A percentile compares a stretch with the other conserved stretches of the same genome.
Conservation (phyloP, 2,888 invertebrate genomes). For the Phorcus lineatus region DNA sequence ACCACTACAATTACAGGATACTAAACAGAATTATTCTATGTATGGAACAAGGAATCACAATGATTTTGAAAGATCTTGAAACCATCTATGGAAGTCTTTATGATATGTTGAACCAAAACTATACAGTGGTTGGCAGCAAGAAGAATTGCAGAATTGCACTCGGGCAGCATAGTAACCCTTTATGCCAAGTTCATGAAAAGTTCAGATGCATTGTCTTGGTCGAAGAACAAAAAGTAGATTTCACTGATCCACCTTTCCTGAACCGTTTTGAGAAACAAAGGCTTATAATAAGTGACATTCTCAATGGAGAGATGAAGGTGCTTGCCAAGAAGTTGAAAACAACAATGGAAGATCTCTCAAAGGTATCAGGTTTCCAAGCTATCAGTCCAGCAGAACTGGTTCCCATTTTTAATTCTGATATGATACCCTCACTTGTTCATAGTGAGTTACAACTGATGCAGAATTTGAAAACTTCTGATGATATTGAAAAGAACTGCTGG, state of each 20-base stretch:
- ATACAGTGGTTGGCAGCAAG: slow-evolving; percentile 27
- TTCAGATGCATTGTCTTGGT: slow-evolving; percentile 40
- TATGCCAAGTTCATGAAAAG: slow-evolving; percentile 35
- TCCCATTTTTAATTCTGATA: slow-evolving; percentile 7
- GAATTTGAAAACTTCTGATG: background rate
- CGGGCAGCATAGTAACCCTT: slow-evolving; percentile 34
- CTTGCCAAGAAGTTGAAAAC: background rate
- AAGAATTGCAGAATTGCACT: slow-evolving; percentile 34
- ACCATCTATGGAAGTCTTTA: slow-evolving; percentile 47
- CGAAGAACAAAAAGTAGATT: slow-evolving; percentile 27
- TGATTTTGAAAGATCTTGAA: slow-evolving; percentile 38
- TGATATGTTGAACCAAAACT: slow-evolving; percentile 47
- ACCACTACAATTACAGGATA: slow-evolving; percentile 37
- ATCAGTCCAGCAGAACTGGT: slow-evolving; percentile 6
- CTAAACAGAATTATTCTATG: slow-evolving; percentile 35
- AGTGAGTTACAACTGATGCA: background rate
- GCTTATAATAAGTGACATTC: slow-evolving; percentile 37
- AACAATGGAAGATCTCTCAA: slow-evolving; percentile 5
- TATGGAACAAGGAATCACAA: slow-evolving; percentile 36
- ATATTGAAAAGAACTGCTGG: background rate
- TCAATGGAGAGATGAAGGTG: background rate
- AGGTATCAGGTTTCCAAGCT: background rate
- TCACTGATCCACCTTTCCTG: slow-evolving; percentile 41
- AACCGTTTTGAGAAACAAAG: slow-evolving; percentile 51
- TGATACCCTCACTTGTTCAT: slow-evolving; percentile 23